These are phyloP conservation scores for Drosophila bocqueti DNA, from an alignment of 1,140 invertebrate genomes.

Conservation along the genomic window DNA sequence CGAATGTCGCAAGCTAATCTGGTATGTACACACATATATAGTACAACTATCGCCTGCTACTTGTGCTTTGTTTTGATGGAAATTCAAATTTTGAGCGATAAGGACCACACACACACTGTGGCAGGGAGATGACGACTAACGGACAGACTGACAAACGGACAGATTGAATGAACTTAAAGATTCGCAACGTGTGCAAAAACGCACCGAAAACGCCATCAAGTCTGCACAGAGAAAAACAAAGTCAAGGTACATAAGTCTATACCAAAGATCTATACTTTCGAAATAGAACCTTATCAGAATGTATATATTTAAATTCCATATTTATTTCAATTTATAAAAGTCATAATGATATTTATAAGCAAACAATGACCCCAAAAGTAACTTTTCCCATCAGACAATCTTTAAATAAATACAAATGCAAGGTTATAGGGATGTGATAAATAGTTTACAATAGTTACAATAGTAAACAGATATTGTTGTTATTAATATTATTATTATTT, in stretches of 20 bases:
- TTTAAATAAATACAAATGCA: background rate
- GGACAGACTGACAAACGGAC: conserved; percentile 7
- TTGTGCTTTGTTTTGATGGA: conserved; percentile 53
- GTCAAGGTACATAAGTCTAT: background rate
- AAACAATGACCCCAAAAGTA: background rate
- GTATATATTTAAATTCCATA: background rate
- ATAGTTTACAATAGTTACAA: background rate
- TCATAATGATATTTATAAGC: background rate
- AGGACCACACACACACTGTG: conserved; percentile 70
- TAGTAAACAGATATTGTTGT: background rate
- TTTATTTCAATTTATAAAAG: background rate
- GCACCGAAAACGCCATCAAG: conserved; percentile 25
- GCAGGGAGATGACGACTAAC: conserved; percentile 8
- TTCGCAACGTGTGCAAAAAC: conserved; percentile 69
- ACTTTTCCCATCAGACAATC: background rate
- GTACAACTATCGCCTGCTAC: conserved; percentile 39
- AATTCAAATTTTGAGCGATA: conserved; percentile 58
- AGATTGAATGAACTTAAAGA: conserved; percentile 1
- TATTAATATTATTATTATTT: background rate
- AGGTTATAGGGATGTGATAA: background rate
- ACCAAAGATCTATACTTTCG: background rate
- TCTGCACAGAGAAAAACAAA: conserved; percentile 25
- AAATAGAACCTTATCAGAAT: background rate
- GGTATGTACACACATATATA: background rate
- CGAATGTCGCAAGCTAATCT: conserved; percentile 41